phyloP scores from a whole-genome alignment of 2,797 vertebrate genomes.

The Bradypodion pumilum region DNA sequence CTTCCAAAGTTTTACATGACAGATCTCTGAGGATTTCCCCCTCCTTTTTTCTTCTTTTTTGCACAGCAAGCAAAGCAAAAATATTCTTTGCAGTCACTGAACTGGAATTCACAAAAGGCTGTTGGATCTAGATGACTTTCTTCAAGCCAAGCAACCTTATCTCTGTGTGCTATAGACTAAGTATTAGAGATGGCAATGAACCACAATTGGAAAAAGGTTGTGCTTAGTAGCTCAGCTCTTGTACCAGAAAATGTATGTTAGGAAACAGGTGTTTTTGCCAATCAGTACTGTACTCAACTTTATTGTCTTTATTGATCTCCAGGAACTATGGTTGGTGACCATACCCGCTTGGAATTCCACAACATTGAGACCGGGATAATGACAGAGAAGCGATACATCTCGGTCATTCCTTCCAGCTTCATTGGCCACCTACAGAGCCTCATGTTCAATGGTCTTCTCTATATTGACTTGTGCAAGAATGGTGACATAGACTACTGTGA shows the following conservation, averaged over 20 bases:
- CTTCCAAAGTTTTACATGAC: too few species aligned
- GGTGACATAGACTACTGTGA: conserved; percentile 98
- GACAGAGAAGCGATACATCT: conserved; percentile 95
- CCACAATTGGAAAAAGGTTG: not conserved
- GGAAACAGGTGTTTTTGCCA: not conserved
- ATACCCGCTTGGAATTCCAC: conserved; percentile 98
- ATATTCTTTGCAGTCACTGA: too few species aligned
- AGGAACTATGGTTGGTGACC: conserved; percentile 98
- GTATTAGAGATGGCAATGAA: not conserved
- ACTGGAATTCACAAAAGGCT: too few species aligned
- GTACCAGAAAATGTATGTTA: not conserved
- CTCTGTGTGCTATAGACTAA: too few species aligned
- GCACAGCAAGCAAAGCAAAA: too few species aligned
- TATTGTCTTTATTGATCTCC: conserved; percentile 33
- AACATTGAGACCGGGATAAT: conserved; percentile 98
- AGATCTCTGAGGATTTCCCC: too few species aligned
- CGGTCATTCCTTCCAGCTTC: conserved; percentile 95
- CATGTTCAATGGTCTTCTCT: conserved; percentile 98
- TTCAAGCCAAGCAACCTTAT: too few species aligned
- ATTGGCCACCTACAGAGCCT: conserved; percentile 98
- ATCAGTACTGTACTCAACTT: not conserved
- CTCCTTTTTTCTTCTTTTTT: too few species aligned
- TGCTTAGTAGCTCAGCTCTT: rapidly evolving
- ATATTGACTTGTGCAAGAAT: conserved; percentile 98
- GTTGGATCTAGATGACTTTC: too few species aligned